phyloP scores from a whole-genome alignment of 2,797 vertebrate genomes.

The Tympanoctomys barrerae region DNA sequence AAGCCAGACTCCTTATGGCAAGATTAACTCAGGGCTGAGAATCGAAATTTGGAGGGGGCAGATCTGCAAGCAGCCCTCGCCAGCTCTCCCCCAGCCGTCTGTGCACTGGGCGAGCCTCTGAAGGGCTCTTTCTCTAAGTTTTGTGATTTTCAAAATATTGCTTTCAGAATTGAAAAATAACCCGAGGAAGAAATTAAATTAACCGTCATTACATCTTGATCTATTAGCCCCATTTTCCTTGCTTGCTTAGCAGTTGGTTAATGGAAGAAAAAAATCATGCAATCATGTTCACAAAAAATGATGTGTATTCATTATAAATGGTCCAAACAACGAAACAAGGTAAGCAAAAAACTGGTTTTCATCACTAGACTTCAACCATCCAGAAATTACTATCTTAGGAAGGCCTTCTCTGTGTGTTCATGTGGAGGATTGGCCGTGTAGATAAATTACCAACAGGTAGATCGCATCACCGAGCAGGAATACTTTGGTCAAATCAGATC shows the following conservation, averaged over 20 bases:
- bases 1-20: conserved; percentile 48
- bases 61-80: conserved; percentile 11
- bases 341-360: conserved; percentile 4
- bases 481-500: not conserved
- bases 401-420: not conserved
- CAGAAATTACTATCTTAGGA: not conserved
- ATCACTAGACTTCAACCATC: not conserved
- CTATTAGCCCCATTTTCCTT: not conserved
- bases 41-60: not conserved
- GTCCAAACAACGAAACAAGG: not conserved
- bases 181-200: not conserved
- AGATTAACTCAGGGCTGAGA: conserved; percentile 61
- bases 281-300: not conserved
- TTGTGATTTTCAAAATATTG: conserved; percentile 33
- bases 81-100: not conserved
- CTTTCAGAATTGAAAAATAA: conserved; percentile 19
- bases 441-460: not conserved
- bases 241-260: conserved; percentile 7
- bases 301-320: conserved; percentile 6
- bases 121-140: conserved; percentile 33
- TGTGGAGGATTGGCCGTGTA: not conserved
- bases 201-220: not conserved
- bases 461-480: not conserved
- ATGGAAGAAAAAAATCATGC: conserved; percentile 24
- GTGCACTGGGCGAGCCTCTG: not conserved